Conservation (phyloP, 2,797 vertebrate genomes). For the Pitangus sulphuratus region DNA sequence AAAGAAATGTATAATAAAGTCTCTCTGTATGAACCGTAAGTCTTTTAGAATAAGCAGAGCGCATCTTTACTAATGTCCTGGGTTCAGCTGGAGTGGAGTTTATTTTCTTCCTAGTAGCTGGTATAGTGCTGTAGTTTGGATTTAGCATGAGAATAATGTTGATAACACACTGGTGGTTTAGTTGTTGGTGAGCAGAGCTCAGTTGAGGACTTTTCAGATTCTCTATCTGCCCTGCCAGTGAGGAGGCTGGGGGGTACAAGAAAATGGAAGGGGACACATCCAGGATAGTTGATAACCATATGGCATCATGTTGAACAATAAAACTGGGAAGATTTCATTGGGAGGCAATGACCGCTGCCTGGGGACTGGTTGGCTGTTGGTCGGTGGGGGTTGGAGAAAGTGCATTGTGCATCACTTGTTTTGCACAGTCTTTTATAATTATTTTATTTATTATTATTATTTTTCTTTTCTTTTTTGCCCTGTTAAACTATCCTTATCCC, state of each 20-base stretch:
- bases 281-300: neutral
- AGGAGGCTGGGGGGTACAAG: neutral
- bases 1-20: neutral
- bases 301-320: neutral
- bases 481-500: neutral
- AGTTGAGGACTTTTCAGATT: neutral
- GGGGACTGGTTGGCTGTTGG: neutral
- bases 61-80: neutral
- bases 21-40: neutral
- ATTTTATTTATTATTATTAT: neutral
- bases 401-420: neutral
- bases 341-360: accelerated
- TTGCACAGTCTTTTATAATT: neutral
- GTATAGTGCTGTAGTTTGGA: neutral
- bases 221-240: too few species aligned
- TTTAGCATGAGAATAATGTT: neutral
- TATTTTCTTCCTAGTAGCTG: neutral
- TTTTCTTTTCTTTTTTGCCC: neutral
- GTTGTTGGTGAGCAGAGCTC: neutral
- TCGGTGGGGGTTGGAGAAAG: neutral
- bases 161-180: neutral
- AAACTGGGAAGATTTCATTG: neutral
- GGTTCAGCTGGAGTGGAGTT: neutral
- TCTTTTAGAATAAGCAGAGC: neutral
- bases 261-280: neutral